Evolutionary conservation across 2,797 vertebrate species (phyloP), one percentile per base, ranked within the genome.

Genomic region (Sylvia borin): DNA sequence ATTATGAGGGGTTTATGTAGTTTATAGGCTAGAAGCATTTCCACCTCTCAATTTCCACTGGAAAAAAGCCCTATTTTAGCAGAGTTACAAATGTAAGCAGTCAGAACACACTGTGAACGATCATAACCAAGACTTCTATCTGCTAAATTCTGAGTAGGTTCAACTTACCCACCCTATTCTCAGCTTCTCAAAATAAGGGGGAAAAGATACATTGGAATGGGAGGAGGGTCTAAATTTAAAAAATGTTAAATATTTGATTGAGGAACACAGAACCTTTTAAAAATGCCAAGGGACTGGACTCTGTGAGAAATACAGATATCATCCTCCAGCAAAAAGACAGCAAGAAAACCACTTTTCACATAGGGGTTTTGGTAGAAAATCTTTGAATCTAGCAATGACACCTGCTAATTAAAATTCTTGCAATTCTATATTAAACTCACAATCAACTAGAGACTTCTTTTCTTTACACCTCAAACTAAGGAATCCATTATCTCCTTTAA

Each of bases 331-430:
- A 85, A 38, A n/a, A 50, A 75, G 19, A 54, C 12, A 32, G 25
- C 5, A 79, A 64, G 54, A 50, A 84, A 92, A 34, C 1, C 25
- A 75, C 31, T 47, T 74, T 83, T 73, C 72, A 51, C 31, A 60
- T 18, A 36, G 57, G 12, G 47, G 29, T 88, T 93, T 74, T 67
- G 24, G 31, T 54, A 70, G 73, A 77, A 83, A 92, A 54, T 60
- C 70, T 87, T 67, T 18, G 0, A 87, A 71, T 48, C 62, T 64
- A 81, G 53, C 34, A 57, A 60, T 5, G 18, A 62, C 26, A 83
- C 19, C 53, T 74, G 48, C 50, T 85, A 83, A 50, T 45, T 74
- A 58, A 74, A 87, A 57, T 60, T 88, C 60, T 34, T 90, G 29
- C 65, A 88, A 88, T 42, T 83, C 48, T 38, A 2, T 25, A 32